Percentiles rank a stretch among this genome's conserved stretches.
phyloP scores from a whole-genome alignment of 1,140 invertebrate genomes.

The Lamellibrachia luymesi region DNA sequence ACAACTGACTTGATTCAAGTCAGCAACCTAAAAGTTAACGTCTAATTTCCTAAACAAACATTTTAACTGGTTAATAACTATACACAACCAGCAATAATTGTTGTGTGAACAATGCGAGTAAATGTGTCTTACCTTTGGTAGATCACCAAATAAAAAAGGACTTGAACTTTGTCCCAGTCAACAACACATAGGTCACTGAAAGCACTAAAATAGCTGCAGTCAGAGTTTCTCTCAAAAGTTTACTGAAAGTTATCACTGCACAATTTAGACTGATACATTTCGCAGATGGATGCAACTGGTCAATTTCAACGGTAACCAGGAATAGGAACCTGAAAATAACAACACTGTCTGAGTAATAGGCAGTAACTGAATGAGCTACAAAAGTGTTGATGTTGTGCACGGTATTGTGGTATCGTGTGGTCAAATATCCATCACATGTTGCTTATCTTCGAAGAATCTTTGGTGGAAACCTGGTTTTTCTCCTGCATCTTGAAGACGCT shows the following conservation, averaged over 20 bases:
- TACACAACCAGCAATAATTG: background rate
- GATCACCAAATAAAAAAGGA: too few relatives aligned
- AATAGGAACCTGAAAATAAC: too few relatives aligned
- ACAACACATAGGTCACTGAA: too few relatives aligned
- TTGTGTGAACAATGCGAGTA: background rate
- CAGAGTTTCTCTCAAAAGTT: background rate
- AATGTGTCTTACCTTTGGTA: background rate
- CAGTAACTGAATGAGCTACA: background rate
- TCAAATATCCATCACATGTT: background rate
- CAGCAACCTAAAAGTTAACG: background rate
- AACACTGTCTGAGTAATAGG: too few relatives aligned
- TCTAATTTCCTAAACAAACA: background rate
- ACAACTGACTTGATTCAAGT: background rate
- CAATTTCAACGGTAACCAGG: too few relatives aligned
- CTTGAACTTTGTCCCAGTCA: too few relatives aligned
- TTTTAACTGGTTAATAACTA: background rate
- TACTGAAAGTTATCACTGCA: too few relatives aligned
- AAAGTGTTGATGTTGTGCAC: background rate
- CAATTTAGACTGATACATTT: too few relatives aligned
- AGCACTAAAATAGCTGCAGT: too few relatives aligned
- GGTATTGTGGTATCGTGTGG: background rate
- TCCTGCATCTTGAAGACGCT: slow-evolving; percentile 55
- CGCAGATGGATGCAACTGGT: too few relatives aligned
- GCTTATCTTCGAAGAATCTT: background rate
- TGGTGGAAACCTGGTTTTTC: background rate